Evolutionary conservation across 2,797 vertebrate species (phyloP).

Genomic region (Darevskia nairensis): DNA sequence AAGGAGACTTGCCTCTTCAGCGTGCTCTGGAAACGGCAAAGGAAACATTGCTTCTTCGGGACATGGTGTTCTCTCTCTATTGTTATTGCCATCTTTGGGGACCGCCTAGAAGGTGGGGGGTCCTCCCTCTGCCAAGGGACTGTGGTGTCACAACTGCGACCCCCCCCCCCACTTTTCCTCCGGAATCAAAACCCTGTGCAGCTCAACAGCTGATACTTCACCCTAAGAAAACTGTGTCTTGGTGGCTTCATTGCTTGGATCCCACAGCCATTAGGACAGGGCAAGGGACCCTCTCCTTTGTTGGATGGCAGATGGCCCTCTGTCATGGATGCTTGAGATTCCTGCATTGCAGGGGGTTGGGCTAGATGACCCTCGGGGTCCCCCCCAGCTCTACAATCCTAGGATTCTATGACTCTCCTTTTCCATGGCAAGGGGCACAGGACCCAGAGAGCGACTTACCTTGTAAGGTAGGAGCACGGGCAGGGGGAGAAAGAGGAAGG

Average conservation of each 20-base stretch:
- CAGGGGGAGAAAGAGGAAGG: constrained; percentile 84
- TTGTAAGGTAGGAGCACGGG: constrained; percentile 78
- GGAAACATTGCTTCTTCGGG: not conserved
- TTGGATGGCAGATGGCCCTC: too few species aligned
- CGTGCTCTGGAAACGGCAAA: not conserved
- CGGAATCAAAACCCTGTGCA: not conserved
- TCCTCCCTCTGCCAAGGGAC: not conserved
- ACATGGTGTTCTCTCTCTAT: not conserved
- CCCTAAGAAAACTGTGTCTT: not conserved
- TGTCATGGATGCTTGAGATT: too few species aligned
- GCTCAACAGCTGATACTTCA: not conserved
- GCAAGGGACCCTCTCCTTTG: too few species aligned
- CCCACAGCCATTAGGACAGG: too few species aligned
- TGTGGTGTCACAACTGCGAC: too few species aligned
- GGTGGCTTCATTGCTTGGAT: not conserved
- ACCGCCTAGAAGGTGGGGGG: not conserved
- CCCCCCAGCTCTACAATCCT: too few species aligned
- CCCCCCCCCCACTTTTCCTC: not conserved
- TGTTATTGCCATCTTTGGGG: not conserved
- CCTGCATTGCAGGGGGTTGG: too few species aligned
- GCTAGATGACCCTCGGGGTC: too few species aligned
- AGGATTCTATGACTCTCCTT: too few species aligned
- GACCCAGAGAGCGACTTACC: constrained; percentile 79
- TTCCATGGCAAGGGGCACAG: too few species aligned
- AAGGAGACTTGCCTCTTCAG: not conserved